phyloP scores from a whole-genome alignment of 2,113 vertebrate genomes.

The Nettapus auritus region DNA sequence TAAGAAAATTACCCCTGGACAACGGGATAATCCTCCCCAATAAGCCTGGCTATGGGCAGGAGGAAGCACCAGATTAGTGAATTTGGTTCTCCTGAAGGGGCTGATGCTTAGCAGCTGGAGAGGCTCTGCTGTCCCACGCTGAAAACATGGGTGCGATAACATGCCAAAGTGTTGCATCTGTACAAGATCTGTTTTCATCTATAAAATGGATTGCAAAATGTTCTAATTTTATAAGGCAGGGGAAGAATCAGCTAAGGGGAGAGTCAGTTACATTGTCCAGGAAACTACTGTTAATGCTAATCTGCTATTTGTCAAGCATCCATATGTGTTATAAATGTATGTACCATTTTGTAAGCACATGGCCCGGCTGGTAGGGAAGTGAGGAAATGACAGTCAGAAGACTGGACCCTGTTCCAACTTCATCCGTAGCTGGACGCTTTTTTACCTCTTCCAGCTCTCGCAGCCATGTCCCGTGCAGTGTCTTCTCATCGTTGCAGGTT shows the following conservation, averaged over 20 bases:
- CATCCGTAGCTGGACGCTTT: not conserved
- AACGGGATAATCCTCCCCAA: slow-evolving; percentile 53
- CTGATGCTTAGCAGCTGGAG: slow-evolving; percentile 59
- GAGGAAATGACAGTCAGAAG: not conserved
- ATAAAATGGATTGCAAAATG: not conserved
- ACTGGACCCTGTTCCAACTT: not conserved
- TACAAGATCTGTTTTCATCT: not conserved
- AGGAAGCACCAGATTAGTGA: slow-evolving; percentile 48
- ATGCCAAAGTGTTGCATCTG: slow-evolving; percentile 36
- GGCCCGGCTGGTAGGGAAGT: not conserved
- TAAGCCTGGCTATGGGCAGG: slow-evolving; percentile 20
- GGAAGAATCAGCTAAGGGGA: slow-evolving; percentile 3
- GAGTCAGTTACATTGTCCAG: not conserved
- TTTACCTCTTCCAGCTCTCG: slow-evolving; percentile 8
- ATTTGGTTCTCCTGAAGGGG: slow-evolving; percentile 36
- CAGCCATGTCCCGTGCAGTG: not conserved
- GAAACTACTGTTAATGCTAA: not conserved
- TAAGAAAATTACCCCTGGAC: slow-evolving; percentile 67
- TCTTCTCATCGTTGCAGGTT: not conserved
- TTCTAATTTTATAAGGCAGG: not conserved
- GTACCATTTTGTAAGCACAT: not conserved
- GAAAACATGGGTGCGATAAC: not conserved
- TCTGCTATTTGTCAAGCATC: not conserved
- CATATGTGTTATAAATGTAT: fast-evolving
- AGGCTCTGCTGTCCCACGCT: slow-evolving; percentile 18